These are phyloP conservation scores for Ceraclea dissimilis DNA, from an alignment of 2,888 invertebrate species.

Conservation along the genomic window DNA sequence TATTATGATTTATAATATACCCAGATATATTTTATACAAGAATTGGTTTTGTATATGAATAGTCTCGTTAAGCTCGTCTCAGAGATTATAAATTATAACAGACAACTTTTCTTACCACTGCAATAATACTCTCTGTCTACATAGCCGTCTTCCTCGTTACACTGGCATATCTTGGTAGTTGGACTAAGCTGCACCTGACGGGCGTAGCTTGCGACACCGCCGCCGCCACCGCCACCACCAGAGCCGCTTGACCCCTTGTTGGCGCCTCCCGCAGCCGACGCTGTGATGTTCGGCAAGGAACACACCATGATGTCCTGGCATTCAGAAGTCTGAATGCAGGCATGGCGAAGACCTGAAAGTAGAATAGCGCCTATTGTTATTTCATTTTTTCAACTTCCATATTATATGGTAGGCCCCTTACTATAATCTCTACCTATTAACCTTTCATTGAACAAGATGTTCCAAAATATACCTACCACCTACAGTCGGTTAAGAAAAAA, in stretches of 20 bases:
- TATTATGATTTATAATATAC: too few species aligned
- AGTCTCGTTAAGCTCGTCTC: too few species aligned
- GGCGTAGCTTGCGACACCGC: neutral
- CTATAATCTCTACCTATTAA: too few species aligned
- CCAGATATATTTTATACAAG: too few species aligned
- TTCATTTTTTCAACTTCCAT: too few species aligned
- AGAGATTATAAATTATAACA: too few species aligned
- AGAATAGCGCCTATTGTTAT: too few species aligned
- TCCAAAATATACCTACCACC: too few species aligned
- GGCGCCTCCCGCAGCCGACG: constrained; percentile 30
- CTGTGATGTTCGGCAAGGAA: constrained; percentile 47
- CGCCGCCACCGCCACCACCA: constrained; percentile 27
- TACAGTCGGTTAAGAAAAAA: too few species aligned
- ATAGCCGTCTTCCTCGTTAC: constrained; percentile 54
- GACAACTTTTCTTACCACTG: constrained; percentile 46
- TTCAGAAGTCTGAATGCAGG: constrained; percentile 53
- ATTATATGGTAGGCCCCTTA: too few species aligned
- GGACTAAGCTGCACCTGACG: constrained; percentile 1
- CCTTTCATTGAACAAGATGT: too few species aligned
- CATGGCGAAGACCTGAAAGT: constrained; percentile 48
- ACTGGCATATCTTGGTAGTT: constrained; percentile 49
- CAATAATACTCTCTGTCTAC: constrained; percentile 57
- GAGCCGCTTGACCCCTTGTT: neutral
- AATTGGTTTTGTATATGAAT: too few species aligned
- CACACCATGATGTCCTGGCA: constrained; percentile 60